Evolutionary conservation across 2,113 vertebrate genomes (phyloP).

Genomic region (Lycocorax pyrrhopterus): DNA sequence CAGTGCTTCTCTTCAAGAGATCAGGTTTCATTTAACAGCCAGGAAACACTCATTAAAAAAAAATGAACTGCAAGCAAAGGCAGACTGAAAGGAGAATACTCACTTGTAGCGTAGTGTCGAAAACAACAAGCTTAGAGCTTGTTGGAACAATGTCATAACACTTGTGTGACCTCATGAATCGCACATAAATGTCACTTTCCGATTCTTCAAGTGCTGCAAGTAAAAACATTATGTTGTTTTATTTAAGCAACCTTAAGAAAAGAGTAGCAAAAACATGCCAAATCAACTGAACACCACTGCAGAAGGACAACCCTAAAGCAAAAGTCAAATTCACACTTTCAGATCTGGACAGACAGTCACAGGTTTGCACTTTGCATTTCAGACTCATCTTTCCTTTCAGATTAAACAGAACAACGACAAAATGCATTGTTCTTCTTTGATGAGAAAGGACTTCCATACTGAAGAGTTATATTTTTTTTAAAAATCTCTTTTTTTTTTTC

Average conservation of each 20-base stretch:
- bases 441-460: neutral
- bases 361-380: neutral
- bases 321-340: neutral
- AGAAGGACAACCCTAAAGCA: neutral
- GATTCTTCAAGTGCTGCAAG: constrained; percentile 83
- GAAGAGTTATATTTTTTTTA: neutral
- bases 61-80: neutral
- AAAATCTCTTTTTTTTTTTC: neutral
- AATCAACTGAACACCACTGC: neutral
- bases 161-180: constrained; percentile 98
- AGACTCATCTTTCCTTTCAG: neutral
- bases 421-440: neutral
- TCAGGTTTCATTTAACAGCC: neutral
- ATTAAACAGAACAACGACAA: neutral
- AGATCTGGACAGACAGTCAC: neutral
- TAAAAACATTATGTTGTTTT: constrained; percentile 48
- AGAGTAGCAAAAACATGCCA: neutral
- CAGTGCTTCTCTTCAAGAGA: neutral
- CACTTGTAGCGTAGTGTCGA: constrained; percentile 95
- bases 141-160: constrained; percentile 98
- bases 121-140: constrained; percentile 97
- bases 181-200: constrained; percentile 93
- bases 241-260: neutral
- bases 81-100: constrained; percentile 37
- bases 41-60: neutral